Evolutionary conservation across 2,113 vertebrate genomes (phyloP).

Genomic region (Apteryx owenii): DNA sequence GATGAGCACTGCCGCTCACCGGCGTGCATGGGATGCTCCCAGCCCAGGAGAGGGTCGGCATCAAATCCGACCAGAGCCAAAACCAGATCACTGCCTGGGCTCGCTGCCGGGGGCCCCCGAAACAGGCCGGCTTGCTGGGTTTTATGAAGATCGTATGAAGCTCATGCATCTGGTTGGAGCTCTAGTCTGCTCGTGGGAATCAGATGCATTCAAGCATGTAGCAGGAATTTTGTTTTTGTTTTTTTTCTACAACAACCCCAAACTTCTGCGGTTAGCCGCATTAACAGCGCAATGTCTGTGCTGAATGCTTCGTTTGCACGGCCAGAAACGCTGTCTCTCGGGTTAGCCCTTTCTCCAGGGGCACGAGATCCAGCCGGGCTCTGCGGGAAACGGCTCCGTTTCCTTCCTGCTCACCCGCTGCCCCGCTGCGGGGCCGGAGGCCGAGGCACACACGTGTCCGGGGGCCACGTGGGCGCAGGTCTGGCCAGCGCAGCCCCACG

Average conservation of each 20-base stretch:
- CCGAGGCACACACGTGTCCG: no score
- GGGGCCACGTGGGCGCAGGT: no score
- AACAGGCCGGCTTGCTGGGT: background rate
- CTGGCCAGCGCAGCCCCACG: no score
- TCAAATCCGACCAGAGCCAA: background rate
- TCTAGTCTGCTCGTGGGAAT: background rate
- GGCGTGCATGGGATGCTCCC: no score
- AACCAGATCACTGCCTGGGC: background rate
- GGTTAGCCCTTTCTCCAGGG: no score
- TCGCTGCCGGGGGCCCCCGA: rapidly evolving
- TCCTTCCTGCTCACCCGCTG: no score
- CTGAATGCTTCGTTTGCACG: background rate
- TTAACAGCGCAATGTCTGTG: no score
- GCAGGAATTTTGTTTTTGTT: background rate
- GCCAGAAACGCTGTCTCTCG: background rate
- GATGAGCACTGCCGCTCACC: background rate
- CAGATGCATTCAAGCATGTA: background rate
- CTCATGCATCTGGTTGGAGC: rapidly evolving
- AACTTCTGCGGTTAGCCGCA: background rate
- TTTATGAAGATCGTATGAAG: background rate
- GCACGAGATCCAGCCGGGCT: no score
- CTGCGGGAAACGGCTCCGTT: no score
- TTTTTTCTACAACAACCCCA: background rate
- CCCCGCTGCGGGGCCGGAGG: no score
- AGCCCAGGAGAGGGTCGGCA: no score